These are phyloP conservation scores for Virgularia gustaviana DNA, from an alignment of 92 coral and sea anemone species.

Conservation along the genomic window DNA sequence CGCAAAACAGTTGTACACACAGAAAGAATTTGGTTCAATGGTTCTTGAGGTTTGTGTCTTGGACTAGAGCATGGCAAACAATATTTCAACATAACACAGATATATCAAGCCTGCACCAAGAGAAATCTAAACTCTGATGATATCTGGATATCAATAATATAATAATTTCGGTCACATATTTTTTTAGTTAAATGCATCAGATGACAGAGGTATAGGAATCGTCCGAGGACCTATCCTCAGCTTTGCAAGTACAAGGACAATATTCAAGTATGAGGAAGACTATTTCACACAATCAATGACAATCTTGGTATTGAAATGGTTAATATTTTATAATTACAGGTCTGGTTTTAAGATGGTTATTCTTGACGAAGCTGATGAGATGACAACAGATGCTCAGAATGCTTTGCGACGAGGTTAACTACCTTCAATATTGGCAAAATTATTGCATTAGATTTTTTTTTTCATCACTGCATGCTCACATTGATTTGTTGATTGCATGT, in stretches of 20 bases:
- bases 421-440: background rate
- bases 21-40: constrained; percentile 88
- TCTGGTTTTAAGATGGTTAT: constrained; percentile 94
- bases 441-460: background rate
- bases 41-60: constrained; percentile 74
- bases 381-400: constrained; percentile 99
- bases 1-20: constrained; percentile 86
- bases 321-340: constrained; percentile 32
- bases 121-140: background rate
- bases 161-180: background rate
- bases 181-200: constrained; percentile 96
- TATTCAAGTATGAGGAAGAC: constrained; percentile 73
- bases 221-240: constrained; percentile 85
- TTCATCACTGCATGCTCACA: background rate
- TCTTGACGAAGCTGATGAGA: constrained; percentile 96
- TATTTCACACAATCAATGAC: background rate
- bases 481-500: background rate
- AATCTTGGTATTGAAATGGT: background rate
- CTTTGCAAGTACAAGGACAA: constrained; percentile 99
- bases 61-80: background rate
- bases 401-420: constrained; percentile 85
- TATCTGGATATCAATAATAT: too few relatives aligned
- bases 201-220: constrained; percentile 97
- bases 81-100: background rate
- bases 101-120: background rate